Percentiles rank a stretch among this genome's conserved stretches.
phyloP scores from a whole-genome alignment of 2,797 vertebrate species.

The Poecilia gillii region DNA sequence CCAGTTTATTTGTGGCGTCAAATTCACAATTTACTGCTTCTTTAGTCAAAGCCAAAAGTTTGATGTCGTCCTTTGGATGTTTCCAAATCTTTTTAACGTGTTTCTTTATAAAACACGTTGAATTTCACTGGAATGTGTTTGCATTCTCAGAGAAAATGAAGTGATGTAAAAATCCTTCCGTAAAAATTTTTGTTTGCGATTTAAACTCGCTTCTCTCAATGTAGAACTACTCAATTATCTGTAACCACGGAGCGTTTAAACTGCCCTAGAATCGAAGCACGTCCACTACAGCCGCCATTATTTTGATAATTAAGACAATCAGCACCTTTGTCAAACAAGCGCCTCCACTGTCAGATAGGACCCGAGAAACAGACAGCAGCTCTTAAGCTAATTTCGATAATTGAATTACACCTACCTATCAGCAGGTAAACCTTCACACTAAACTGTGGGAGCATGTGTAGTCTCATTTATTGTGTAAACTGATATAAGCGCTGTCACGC shows the following conservation, averaged over 20 bases:
- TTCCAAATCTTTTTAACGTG: background rate
- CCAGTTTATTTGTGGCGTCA: background rate
- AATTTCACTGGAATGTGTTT: no score
- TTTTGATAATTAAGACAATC: background rate
- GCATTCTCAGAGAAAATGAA: background rate
- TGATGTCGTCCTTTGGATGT: background rate
- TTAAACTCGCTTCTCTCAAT: background rate
- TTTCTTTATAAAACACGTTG: background rate
- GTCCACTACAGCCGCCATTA: background rate
- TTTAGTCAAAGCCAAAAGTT: background rate
- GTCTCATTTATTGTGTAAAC: conserved; percentile 5
- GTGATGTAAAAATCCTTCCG: background rate
- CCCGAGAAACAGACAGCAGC: conserved; percentile 18
- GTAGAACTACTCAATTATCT: background rate
- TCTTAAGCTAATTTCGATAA: conserved; percentile 44
- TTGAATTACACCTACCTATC: conserved; percentile 37
- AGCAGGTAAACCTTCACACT: conserved; percentile 6
- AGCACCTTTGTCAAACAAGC: conserved; percentile 12
- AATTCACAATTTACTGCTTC: background rate
- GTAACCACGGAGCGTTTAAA: background rate
- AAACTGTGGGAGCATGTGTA: background rate
- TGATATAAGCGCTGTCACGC: conserved; percentile 1
- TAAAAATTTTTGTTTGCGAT: background rate
- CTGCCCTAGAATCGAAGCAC: background rate
- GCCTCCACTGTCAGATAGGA: conserved; percentile 1